These are phyloP conservation scores for Uria aalge DNA, from an alignment of 2,113 vertebrate genomes.

Conservation along the genomic window DNA sequence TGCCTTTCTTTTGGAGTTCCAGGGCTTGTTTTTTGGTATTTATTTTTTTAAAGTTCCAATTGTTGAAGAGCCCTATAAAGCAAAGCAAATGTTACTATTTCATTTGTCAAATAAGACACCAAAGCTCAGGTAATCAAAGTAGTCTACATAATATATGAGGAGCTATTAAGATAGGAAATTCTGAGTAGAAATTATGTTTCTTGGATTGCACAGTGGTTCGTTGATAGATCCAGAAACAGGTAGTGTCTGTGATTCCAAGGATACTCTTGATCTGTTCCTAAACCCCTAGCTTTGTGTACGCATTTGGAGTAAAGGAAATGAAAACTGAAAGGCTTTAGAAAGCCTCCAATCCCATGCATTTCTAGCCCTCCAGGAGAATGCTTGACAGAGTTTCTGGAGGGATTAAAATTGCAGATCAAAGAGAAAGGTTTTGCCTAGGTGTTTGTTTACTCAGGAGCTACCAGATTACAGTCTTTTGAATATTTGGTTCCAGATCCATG, in stretches of 20 bases:
- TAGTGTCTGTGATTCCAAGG: not conserved
- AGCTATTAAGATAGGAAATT: not conserved
- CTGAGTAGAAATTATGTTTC: not conserved
- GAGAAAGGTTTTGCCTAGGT: not conserved
- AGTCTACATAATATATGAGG: not conserved
- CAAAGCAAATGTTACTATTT: not conserved
- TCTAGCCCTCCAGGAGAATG: not conserved
- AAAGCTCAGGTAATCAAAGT: not conserved
- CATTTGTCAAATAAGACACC: not conserved
- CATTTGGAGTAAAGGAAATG: not conserved
- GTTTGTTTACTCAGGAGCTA: not conserved
- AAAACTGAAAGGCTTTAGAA: not conserved
- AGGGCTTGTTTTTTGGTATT: not conserved
- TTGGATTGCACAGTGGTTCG: not conserved
- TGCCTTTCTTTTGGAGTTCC: not conserved
- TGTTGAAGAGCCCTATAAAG: not conserved
- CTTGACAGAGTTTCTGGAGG: not conserved
- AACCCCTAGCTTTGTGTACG: not conserved
- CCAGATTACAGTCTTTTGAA: not conserved
- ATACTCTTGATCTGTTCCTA: not conserved
- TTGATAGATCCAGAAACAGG: not conserved
- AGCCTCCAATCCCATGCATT: not conserved
- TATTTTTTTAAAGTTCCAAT: not conserved
- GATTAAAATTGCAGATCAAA: not conserved
- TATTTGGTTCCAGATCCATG: not conserved